Evolutionary conservation across 2,888 invertebrate species (phyloP).

Genomic region (Tinea semifulvella): DNA sequence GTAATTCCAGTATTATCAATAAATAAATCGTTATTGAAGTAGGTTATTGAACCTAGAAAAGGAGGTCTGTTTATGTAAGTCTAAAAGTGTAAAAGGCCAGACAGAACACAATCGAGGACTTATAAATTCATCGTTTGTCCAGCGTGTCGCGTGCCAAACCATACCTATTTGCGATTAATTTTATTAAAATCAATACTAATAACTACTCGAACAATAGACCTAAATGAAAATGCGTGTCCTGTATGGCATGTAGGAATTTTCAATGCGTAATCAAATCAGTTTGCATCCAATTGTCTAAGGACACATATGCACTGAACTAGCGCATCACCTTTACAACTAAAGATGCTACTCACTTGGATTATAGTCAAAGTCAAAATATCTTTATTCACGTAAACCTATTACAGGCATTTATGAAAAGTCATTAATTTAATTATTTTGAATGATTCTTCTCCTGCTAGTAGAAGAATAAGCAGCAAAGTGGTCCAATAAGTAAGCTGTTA

Average conservation of each 20-base stretch:
- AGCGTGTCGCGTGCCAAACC: constrained; percentile 60
- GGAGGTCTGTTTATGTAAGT: neutral
- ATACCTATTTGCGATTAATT: constrained; percentile 61
- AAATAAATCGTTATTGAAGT: too few relatives aligned
- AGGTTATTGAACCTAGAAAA: neutral
- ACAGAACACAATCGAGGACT: constrained; percentile 22
- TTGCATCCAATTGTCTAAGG: constrained; percentile 27
- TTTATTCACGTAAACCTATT: too few relatives aligned
- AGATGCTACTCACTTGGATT: too few relatives aligned
- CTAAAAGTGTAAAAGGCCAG: constrained; percentile 22
- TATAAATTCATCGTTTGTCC: constrained; percentile 55
- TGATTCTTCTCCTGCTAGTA: too few relatives aligned
- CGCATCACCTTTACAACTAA: constrained; percentile 16
- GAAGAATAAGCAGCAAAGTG: too few relatives aligned
- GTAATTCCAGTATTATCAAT: too few relatives aligned
- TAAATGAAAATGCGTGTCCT: constrained; percentile 62
- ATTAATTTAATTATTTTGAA: too few relatives aligned
- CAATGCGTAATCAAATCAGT: constrained; percentile 56
- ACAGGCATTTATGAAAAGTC: too few relatives aligned
- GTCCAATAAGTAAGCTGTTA: too few relatives aligned
- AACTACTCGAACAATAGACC: constrained; percentile 62
- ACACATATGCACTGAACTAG: neutral
- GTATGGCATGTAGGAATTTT: constrained; percentile 63
- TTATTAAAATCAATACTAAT: constrained; percentile 67
- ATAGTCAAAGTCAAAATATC: too few relatives aligned